Evolutionary conservation across 2,113 vertebrate genomes (phyloP).

Genomic region (Paracanthobrama guichenoti): DNA sequence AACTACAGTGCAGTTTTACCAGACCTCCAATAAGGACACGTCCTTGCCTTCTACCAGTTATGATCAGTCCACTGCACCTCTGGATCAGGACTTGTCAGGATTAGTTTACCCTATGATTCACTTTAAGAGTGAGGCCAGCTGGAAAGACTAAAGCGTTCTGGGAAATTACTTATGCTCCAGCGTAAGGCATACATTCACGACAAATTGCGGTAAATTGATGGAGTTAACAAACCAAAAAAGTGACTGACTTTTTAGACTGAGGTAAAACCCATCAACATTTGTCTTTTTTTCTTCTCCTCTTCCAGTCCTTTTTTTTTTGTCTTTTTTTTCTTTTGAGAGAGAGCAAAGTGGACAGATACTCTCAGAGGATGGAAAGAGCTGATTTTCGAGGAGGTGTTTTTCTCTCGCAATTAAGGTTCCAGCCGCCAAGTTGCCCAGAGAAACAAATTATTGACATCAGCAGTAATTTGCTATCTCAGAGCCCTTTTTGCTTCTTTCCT

Average conservation of each 20-base stretch:
- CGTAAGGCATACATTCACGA: background rate
- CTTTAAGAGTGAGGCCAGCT: constrained; percentile 3
- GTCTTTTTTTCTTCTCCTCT: constrained; percentile 26
- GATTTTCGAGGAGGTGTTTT: constrained; percentile 24
- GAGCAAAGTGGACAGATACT: background rate
- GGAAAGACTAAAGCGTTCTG: constrained; percentile 27
- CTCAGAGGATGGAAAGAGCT: constrained; percentile 17
- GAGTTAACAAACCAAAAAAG: constrained; percentile 34
- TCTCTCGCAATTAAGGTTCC: constrained; percentile 35
- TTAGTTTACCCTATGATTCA: constrained; percentile 30
- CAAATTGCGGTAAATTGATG: constrained; percentile 10
- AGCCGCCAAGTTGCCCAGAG: background rate
- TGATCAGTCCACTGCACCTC: constrained; percentile 23
- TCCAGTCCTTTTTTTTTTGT: constrained; percentile 6
- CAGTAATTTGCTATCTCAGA: constrained; percentile 29
- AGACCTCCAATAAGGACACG: constrained; percentile 16
- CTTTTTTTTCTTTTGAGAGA: constrained; percentile 28
- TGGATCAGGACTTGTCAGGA: constrained; percentile 22
- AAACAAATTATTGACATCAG: constrained; percentile 44
- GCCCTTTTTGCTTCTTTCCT: constrained; percentile 27
- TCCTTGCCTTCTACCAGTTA: constrained; percentile 1
- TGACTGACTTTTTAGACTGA: constrained; percentile 20
- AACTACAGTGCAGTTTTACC: constrained; percentile 13
- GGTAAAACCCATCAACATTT: constrained; percentile 13
- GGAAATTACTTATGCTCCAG: background rate